Evolutionary conservation across 1,140 invertebrate genomes (phyloP), one percentile per base, ranked within the genome.

Genomic region (Drosophila neocordata): DNA sequence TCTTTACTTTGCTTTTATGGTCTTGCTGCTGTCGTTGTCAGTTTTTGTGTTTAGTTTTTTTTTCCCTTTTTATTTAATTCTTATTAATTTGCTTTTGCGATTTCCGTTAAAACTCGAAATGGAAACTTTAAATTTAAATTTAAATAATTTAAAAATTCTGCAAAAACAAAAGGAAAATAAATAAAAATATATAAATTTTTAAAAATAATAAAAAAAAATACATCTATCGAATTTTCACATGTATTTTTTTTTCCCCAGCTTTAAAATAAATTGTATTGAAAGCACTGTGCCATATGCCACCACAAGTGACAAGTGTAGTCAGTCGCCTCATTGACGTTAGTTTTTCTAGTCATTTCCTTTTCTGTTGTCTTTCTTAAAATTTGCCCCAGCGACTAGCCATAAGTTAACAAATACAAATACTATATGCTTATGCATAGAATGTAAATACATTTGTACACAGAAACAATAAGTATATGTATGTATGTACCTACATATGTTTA

Each of bases 321-420:
- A 31, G 27, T 31, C 5, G 27, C 27, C 4, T 6, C 44, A 48
- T 48, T 48, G 22, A 27, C 12, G 15, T 27, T 52, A 24, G 20
- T 52, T 24, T 52, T 52, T 52, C 44, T 48, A 18, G 44, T 48
- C n/a, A 52, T 52, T 24, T 12, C 7, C 11, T 22, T 52, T 24
- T 52, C 24, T 52, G 20, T 52, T 24, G 51, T 52, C 20, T 24
- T 12, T 24, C 20, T 48, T 48, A 15, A 15, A 48, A 48, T 48
- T 48, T 31, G 44, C 44, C 15, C 20, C 12, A 18, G 44, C 27
- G 27, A 31, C 27, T 48, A 18, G 44, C 44, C 44, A 48, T 48
- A 48, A 48, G 44, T 48, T 48, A 48, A 48, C 44, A 15, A 48
- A 48, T 48, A 48, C 44, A 48, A 48, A 31, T 55, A 57, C 37